Percentiles rank a stretch among this genome's conserved stretches.
These are phyloP conservation scores for Lagorchestes hirsutus DNA, from an alignment of 2,797 vertebrate species.

Conservation along the genomic window DNA sequence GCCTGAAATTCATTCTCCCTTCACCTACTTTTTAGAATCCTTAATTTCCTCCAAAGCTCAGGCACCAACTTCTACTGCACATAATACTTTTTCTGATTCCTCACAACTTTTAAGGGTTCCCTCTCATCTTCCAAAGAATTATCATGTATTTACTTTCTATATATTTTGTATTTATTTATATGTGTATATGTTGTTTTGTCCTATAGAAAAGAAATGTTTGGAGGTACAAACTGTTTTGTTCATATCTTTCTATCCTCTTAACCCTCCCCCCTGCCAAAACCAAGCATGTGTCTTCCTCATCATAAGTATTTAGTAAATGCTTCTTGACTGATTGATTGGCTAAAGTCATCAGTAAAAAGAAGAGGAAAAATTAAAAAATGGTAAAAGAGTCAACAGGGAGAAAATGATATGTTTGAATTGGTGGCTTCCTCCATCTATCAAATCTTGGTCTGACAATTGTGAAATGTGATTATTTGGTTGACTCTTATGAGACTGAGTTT, in stretches of 20 bases:
- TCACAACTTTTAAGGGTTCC: neutral
- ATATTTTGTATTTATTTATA: neutral
- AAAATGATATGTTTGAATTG: neutral
- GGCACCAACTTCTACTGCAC: neutral
- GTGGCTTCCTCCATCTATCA: constrained; percentile 3
- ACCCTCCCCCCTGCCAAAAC: neutral
- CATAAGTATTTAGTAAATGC: neutral
- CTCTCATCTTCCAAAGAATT: neutral
- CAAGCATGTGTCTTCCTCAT: neutral
- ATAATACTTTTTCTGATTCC: neutral
- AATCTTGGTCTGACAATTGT: constrained; percentile 27
- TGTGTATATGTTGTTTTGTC: neutral
- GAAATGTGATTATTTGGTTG: neutral
- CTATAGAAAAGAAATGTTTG: neutral
- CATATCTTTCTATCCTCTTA: neutral
- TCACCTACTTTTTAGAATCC: neutral
- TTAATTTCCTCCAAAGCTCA: neutral
- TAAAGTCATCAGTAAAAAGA: constrained; percentile 35
- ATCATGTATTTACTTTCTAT: neutral
- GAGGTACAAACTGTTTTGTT: neutral
- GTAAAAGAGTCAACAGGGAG: neutral
- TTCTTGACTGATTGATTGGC: neutral
- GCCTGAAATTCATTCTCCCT: neutral
- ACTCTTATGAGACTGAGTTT: neutral
- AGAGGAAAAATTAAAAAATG: constrained; percentile 11